Conservation (phyloP, 1,140 invertebrate genomes). For the Ylistrum balloti region DNA sequence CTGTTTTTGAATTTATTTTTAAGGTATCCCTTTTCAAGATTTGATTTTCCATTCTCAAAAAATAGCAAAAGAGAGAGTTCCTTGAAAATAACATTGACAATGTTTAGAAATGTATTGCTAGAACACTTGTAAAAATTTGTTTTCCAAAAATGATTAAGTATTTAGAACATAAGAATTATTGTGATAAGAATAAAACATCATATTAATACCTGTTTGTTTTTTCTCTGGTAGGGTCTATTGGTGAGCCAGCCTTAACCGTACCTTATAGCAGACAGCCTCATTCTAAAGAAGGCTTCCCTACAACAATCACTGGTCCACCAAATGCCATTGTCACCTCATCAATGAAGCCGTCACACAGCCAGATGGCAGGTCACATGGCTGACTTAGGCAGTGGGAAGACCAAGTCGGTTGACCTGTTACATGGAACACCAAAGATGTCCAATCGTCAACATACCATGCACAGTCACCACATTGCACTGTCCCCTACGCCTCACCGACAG, state of each 20-base stretch:
- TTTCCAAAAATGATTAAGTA: neutral
- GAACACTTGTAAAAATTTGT: too few species aligned
- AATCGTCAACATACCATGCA: neutral
- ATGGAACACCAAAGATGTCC: neutral
- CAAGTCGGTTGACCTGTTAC: neutral
- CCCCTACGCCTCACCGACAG: neutral
- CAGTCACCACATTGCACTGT: neutral
- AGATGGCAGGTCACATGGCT: neutral
- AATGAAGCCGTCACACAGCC: neutral
- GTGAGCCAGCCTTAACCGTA: conserved; percentile 42
- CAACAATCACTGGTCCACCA: neutral
- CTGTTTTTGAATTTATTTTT: too few species aligned
- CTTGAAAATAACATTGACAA: too few species aligned
- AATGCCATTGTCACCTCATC: neutral
- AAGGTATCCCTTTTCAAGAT: too few species aligned
- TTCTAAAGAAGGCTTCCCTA: neutral
- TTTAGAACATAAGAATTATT: neutral
- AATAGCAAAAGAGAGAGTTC: too few species aligned
- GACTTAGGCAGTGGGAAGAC: neutral
- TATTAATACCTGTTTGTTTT: neutral
- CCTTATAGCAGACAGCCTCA: neutral
- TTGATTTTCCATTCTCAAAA: too few species aligned
- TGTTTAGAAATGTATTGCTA: too few species aligned
- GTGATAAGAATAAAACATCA: too few species aligned
- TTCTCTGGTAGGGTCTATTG: neutral